Conservation (phyloP, 2,888 invertebrate species). For the Acronicta aceris region DNA sequence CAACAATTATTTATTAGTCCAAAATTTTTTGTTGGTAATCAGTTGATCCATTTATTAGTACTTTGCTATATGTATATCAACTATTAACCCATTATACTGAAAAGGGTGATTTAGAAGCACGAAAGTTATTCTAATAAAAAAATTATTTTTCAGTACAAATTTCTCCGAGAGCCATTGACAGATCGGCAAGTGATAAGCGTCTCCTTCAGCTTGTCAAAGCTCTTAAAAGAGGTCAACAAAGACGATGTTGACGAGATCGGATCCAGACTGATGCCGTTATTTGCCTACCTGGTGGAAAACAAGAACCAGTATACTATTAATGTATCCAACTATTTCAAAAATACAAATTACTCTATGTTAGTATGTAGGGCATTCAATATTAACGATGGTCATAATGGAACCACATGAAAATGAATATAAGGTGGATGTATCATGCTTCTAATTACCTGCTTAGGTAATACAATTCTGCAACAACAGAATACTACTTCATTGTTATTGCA, state of each 20-base stretch:
- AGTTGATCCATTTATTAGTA: too few relatives aligned
- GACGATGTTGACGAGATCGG: slow-evolving; percentile 67
- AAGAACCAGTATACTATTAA: slow-evolving; percentile 63
- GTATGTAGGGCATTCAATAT: slow-evolving; percentile 52
- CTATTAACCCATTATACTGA: too few relatives aligned
- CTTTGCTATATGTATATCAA: too few relatives aligned
- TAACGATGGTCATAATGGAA: slow-evolving; percentile 2
- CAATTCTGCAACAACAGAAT: too few relatives aligned
- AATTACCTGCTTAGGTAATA: too few relatives aligned
- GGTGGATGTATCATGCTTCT: neutral
- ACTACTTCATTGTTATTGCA: too few relatives aligned
- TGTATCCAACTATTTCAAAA: slow-evolving; percentile 60
- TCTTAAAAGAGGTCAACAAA: slow-evolving; percentile 61
- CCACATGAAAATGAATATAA: slow-evolving; percentile 10
- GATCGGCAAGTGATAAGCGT: slow-evolving; percentile 66
- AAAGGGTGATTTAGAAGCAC: too few relatives aligned
- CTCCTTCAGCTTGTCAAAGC: slow-evolving; percentile 63
- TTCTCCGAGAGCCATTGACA: slow-evolving; percentile 69
- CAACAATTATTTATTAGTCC: too few relatives aligned
- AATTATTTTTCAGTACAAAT: slow-evolving; percentile 76
- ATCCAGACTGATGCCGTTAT: slow-evolving; percentile 68
- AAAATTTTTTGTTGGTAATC: too few relatives aligned
- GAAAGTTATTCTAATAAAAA: neutral
- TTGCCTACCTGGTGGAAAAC: slow-evolving; percentile 73
- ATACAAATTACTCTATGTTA: slow-evolving; percentile 58